Percentiles rank a stretch among this genome's conserved stretches.
Evolutionary conservation across 2,888 invertebrate genomes (phyloP).

Genomic region (Cataglyphis rosenhaueri): DNA sequence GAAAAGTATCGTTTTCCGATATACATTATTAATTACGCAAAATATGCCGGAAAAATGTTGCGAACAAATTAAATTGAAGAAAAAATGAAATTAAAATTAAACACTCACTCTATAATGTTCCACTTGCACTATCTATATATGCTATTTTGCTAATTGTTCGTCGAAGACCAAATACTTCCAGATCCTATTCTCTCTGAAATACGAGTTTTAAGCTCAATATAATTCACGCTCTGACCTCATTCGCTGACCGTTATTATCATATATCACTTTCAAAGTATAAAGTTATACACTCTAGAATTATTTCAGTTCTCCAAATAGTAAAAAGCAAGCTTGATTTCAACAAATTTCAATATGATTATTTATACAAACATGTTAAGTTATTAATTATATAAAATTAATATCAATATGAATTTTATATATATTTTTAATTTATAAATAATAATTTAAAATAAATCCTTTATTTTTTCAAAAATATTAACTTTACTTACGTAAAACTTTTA

Average conservation of each 20-base stretch:
- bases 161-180: conserved; percentile 40
- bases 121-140: conserved; percentile 11
- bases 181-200: conserved; percentile 22
- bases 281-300: neutral
- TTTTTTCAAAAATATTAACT: neutral
- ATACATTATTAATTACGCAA: conserved; percentile 12
- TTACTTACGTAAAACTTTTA: neutral
- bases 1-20: neutral
- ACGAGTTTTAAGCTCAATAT: conserved; percentile 28
- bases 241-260: conserved; percentile 30
- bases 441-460: neutral
- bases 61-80: conserved; percentile 25
- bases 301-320: neutral
- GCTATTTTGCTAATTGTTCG: conserved; percentile 31
- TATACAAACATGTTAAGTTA: neutral
- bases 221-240: conserved; percentile 44
- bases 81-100: conserved; percentile 39
- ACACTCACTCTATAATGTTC: conserved; percentile 6
- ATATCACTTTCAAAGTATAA: conserved; percentile 11
- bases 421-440: neutral
- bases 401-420: neutral
- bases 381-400: neutral
- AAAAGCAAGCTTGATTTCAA: neutral
- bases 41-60: conserved; percentile 2
- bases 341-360: conserved; percentile 5